Percentiles rank a stretch among this genome's conserved stretches.
phyloP scores from a whole-genome alignment of 1,140 invertebrate genomes.

The Dryas iulia region DNA sequence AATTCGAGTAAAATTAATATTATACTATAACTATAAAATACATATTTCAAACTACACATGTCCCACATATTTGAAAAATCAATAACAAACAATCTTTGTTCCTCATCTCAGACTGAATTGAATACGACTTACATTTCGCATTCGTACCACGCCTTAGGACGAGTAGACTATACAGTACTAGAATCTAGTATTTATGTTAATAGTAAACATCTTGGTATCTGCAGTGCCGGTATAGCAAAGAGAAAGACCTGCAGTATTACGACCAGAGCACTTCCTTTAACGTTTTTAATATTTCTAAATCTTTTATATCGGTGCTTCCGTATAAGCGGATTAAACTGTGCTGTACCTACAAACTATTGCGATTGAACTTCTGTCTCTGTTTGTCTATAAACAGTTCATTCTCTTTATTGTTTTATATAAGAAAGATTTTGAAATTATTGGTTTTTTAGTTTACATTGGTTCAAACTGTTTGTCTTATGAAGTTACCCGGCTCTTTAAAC shows the following conservation, averaged over 20 bases:
- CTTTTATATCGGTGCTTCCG: conserved; percentile 29
- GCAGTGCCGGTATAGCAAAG: conserved; percentile 20
- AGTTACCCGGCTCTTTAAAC: not conserved
- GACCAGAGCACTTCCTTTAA: conserved; percentile 20
- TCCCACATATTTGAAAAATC: conserved; percentile 1
- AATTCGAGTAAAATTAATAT: too few species aligned
- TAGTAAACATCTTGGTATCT: conserved; percentile 29
- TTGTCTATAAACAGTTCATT: conserved; percentile 24
- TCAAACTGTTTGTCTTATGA: not conserved
- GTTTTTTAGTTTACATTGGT: not conserved
- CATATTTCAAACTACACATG: not conserved
- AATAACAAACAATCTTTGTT: conserved; percentile 8
- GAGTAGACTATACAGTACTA: conserved; percentile 16
- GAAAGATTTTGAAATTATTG: not conserved
- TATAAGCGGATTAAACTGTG: conserved; percentile 28
- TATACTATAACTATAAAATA: not conserved
- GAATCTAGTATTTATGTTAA: conserved; percentile 32
- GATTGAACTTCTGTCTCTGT: conserved; percentile 24
- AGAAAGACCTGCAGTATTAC: conserved; percentile 21
- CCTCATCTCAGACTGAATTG: conserved; percentile 10
- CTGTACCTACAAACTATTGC: conserved; percentile 25
- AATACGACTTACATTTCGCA: conserved; percentile 12
- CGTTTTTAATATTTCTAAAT: conserved; percentile 32
- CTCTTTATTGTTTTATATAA: not conserved
- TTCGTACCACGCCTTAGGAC: conserved; percentile 12